Evolutionary conservation across 2,797 vertebrate genomes (phyloP), one percentile per base, ranked within the genome.

Genomic region (Thaleichthys pacificus): DNA sequence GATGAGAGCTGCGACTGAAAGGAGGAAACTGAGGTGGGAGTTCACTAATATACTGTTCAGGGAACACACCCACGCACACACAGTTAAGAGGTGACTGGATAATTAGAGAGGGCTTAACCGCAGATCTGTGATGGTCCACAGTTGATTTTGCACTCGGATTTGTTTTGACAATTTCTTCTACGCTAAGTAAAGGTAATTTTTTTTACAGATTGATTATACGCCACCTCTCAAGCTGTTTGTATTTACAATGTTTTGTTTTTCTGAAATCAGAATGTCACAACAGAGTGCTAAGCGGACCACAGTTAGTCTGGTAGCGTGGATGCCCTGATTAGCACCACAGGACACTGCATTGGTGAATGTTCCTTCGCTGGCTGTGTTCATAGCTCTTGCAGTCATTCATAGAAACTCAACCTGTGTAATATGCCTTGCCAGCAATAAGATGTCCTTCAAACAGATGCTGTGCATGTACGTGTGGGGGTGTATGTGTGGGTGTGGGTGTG

Each of bases 321-420:
- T 12, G 38, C 0, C 2, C 38, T 42, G 38, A 42, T 14, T 42
- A 42, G 0, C 19, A n/a, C 17, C 6, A 9, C 51, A 17, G 51
- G 51, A 54, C 15, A 7, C 19, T 19, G 51, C 1, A 9, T 1
- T 19, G 19, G 15, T 4, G 51, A 54, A 17, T 5, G 51, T 19
- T 54, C 51, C 51, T 9, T n/a, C 5, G 17, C 30, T 28, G 2
- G 61, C 5, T 19, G 61, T 6, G 12, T 14, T 19, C 26, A 63
- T 15, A 62, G 4, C 38, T 12, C 24, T 42, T 57, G 28, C 17
- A 54, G 61, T 47, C 69, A 66, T 72, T 68, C 76, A 72, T 80
- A 76, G 60, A 72, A 80, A 74, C 14, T 42, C 69, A 69, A 72
- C 71, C 73, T 76, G 66, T 51, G 57, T 76, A 63, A 76, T 56